phyloP scores from a whole-genome alignment of 2,113 vertebrate genomes.

The Galemys pyrenaicus region DNA sequence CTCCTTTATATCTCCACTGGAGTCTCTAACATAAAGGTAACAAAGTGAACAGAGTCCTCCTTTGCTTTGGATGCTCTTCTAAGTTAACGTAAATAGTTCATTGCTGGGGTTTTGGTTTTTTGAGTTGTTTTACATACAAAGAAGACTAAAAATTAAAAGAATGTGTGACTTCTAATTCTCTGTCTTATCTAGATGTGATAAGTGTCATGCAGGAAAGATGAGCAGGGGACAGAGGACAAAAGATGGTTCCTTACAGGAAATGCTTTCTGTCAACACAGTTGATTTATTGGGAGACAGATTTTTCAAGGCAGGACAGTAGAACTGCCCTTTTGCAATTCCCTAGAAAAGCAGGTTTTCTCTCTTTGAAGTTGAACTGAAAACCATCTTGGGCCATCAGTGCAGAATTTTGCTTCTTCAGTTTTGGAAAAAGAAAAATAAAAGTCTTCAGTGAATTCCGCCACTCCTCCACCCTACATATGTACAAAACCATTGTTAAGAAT shows the following conservation, averaged over 20 bases:
- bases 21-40: not conserved
- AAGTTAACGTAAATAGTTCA: not conserved
- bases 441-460: not conserved
- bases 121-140: not conserved
- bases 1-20: not conserved
- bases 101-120: not conserved
- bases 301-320: not conserved
- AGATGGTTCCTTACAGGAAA: not conserved
- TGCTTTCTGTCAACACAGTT: not conserved
- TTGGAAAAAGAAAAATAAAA: constrained; percentile 48
- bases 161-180: not conserved
- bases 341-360: constrained; percentile 36
- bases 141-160: not conserved
- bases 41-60: not conserved
- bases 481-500: not conserved
- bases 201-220: not conserved
- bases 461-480: not conserved
- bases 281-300: constrained; percentile 3
- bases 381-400: not conserved
- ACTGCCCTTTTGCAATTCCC: not conserved
- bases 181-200: not conserved
- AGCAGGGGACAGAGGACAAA: constrained; percentile 11
- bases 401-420: constrained; percentile 54
- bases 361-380: constrained; percentile 50
- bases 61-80: not conserved